Base-by-base conservation (phyloP, 2,888 invertebrate species). In the Apoda limacodes region DNA sequence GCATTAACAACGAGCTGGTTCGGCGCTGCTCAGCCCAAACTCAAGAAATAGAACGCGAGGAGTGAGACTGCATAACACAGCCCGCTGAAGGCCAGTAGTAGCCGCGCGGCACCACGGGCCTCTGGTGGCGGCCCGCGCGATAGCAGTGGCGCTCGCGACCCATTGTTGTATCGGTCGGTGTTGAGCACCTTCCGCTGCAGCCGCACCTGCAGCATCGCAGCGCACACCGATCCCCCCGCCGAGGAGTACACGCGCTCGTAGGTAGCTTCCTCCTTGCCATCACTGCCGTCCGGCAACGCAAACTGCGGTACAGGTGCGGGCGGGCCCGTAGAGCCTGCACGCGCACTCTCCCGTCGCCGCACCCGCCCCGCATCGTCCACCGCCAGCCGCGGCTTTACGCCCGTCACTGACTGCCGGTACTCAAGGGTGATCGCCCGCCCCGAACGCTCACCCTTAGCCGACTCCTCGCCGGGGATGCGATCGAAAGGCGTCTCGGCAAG, bases 1-100 rank as follows among this genome's bases (percentile, higher is more conserved):
- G n/a, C n/a, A n/a, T n/a, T n/a, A n/a, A n/a, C n/a, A n/a, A n/a
- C n/a, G n/a, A n/a, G n/a, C n/a, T n/a, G n/a, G n/a, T n/a, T n/a
- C n/a, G 27, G 9, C 12, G 6, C 11, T 23, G 7, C 13, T 60
- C 54, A 68, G 34, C 65, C 53, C 43, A 74, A 54, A 47, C 74
- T 70, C 37, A 75, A 60, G 52, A 74, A 69, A 55, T 74, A 76
- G 60, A 75, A 76, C 11, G 71, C 55, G 48, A 75, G 47, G 43
- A 76, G 57, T 37, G 70, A 62, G 25, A 69, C 50, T 48, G 62
- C 59, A 52, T 76, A 76, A 43, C 65, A 45, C 39, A 63, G 42
- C 10, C 62, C 60, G 57, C 83, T 83, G 51, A 85, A 81, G 36
- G 83, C 78, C 45, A 87, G 80, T 50, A 86, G 52, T 70, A 82